These are phyloP conservation scores for Chrysopa pallens DNA, from an alignment of 1,140 invertebrate species.

Conservation along the genomic window DNA sequence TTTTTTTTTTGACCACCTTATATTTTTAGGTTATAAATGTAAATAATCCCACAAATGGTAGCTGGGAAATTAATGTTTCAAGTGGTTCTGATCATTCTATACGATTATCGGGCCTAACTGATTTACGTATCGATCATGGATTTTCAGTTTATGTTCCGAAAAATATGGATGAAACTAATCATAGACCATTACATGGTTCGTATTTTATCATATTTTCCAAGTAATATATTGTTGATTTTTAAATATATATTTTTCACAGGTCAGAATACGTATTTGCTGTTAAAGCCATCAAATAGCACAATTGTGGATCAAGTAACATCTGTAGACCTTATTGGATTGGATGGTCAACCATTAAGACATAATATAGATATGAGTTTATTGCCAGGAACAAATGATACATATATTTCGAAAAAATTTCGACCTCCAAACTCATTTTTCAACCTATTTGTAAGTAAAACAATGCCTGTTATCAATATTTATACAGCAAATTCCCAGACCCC, in stretches of 20 bases:
- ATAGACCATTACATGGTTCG: slow-evolving; percentile 35
- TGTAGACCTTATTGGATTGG: slow-evolving; percentile 28
- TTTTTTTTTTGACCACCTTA: no score
- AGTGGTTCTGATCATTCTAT: slow-evolving; percentile 41
- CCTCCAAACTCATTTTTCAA: slow-evolving; percentile 32
- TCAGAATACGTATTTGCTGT: slow-evolving; percentile 25
- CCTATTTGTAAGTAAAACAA: slow-evolving; percentile 27
- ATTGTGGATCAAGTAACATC: slow-evolving; percentile 20
- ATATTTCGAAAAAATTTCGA: slow-evolving; percentile 12
- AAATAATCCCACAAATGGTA: slow-evolving; percentile 40
- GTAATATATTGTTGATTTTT: not conserved
- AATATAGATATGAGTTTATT: slow-evolving; percentile 22
- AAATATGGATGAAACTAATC: slow-evolving; percentile 31
- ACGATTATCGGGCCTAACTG: slow-evolving; percentile 43
- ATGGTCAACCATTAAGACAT: slow-evolving; percentile 21
- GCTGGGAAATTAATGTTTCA: slow-evolving; percentile 38
- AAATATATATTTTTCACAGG: slow-evolving; percentile 14
- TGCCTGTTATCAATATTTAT: no score
- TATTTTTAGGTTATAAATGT: slow-evolving; percentile 27
- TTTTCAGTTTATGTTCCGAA: slow-evolving; percentile 36
- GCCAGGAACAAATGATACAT: no score
- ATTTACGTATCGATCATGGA: slow-evolving; percentile 43
- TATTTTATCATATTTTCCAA: slow-evolving; percentile 12
- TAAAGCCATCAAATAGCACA: slow-evolving; percentile 27
- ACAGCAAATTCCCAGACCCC: no score